Evolutionary conservation across 2,113 vertebrate genomes (phyloP).

Genomic region (Accipiter cooperii): DNA sequence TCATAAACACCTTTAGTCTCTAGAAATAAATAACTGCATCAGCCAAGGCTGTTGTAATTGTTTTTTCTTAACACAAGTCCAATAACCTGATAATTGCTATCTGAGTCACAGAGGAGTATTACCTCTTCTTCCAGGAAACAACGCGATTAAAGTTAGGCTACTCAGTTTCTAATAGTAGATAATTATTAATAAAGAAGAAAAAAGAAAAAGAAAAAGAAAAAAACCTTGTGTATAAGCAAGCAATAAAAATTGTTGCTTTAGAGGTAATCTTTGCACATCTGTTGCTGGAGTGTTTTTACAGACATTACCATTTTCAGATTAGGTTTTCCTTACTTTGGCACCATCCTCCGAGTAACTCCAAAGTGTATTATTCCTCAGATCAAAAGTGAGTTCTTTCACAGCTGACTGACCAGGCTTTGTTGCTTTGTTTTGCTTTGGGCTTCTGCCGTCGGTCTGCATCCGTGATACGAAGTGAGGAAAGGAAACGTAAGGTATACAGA

Average conservation of each 20-base stretch:
- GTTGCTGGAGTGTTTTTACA: background rate
- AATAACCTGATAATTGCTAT: background rate
- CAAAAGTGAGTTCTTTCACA: background rate
- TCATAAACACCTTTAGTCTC: background rate
- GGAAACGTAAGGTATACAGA: background rate
- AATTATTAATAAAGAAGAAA: background rate
- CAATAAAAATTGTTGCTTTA: background rate
- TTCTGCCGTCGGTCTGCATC: background rate
- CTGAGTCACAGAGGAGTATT: background rate
- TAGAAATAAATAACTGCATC: background rate
- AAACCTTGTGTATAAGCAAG: background rate
- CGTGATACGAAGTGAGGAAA: background rate
- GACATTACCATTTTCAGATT: background rate
- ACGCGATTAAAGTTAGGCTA: background rate
- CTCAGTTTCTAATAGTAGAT: background rate
- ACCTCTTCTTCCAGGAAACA: background rate
- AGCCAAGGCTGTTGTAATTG: background rate
- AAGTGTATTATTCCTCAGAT: background rate
- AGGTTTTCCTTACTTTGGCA: background rate
- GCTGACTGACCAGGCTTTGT: background rate
- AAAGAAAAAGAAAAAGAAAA: accelerated
- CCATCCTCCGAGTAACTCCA: background rate
- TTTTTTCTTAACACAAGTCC: background rate
- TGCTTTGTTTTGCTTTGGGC: background rate
- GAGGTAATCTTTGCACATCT: background rate